A percentile compares a stretch with the other conserved stretches of the same genome.
Conservation (phyloP, 1,140 invertebrate species). For the Lethocerus indicus region DNA sequence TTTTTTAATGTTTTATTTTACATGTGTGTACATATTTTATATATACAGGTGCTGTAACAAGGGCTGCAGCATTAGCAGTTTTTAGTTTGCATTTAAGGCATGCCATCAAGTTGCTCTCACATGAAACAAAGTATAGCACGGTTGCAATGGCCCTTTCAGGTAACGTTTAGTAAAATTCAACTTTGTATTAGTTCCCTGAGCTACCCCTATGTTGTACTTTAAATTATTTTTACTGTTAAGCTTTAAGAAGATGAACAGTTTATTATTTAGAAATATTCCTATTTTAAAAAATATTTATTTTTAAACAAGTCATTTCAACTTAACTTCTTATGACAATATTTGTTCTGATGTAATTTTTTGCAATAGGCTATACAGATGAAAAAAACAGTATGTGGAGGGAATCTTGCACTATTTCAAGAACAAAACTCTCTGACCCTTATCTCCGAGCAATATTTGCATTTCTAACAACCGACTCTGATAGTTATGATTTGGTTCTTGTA, state of each 20-base stretch:
- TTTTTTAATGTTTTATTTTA: neutral
- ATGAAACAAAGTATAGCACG: constrained; percentile 39
- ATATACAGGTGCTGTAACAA: constrained; percentile 35
- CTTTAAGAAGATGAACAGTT: neutral
- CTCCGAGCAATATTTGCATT: constrained; percentile 83
- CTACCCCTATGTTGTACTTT: neutral
- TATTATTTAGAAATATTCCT: neutral
- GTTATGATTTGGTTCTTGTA: constrained; percentile 66
- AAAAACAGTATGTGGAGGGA: constrained; percentile 64
- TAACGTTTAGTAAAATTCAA: neutral
- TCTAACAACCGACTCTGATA: constrained; percentile 62
- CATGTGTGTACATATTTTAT: too few relatives aligned
- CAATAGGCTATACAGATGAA: constrained; percentile 61
- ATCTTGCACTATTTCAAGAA: constrained; percentile 49
- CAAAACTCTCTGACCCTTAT: constrained; percentile 70
- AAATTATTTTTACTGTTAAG: neutral
- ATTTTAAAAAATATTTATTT: too few relatives aligned
- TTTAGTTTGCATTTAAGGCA: constrained; percentile 71
- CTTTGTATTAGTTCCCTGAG: neutral
- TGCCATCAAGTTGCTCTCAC: constrained; percentile 71
- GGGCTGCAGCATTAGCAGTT: constrained; percentile 77
- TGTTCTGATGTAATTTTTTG: neutral
- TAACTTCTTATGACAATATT: too few relatives aligned
- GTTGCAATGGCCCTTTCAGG: constrained; percentile 79
- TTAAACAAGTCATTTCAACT: too few relatives aligned